Percentiles rank a stretch among this genome's conserved stretches.
Conservation (phyloP, 2,797 vertebrate genomes). For the Columba guinea region DNA sequence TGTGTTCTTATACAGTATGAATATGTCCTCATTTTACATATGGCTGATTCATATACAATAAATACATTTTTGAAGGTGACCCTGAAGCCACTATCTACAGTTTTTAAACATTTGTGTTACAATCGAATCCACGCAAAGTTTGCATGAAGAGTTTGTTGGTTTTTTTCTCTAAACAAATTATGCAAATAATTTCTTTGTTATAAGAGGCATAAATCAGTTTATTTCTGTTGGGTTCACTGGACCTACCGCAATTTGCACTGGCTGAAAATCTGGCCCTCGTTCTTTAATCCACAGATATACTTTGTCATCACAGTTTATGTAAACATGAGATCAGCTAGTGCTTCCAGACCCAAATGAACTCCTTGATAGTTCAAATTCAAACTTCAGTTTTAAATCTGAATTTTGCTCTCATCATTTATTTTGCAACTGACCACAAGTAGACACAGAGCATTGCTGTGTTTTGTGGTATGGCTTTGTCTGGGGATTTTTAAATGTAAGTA, state of each 20-base stretch:
- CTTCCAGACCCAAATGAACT: slow-evolving; percentile 53
- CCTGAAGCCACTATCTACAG: not conserved
- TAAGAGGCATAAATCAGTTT: slow-evolving; percentile 15
- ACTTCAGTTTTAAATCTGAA: slow-evolving; percentile 44
- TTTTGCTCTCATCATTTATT: slow-evolving; percentile 47
- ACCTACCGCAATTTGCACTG: slow-evolving; percentile 46
- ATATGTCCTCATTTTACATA: slow-evolving; percentile 24
- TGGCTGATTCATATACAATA: not conserved
- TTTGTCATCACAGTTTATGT: slow-evolving; percentile 53
- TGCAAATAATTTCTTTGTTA: slow-evolving; percentile 1
- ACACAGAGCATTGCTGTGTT: not conserved
- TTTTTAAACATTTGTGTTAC: not conserved
- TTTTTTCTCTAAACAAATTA: not conserved
- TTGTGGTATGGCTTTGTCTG: slow-evolving; percentile 35
- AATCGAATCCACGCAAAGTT: not conserved
- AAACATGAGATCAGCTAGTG: slow-evolving; percentile 60
- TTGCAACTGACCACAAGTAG: slow-evolving; percentile 17
- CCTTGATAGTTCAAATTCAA: slow-evolving; percentile 52
- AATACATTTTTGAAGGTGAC: slow-evolving; percentile 9
- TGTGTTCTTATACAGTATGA: not conserved
- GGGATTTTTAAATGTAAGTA: slow-evolving; percentile 16
- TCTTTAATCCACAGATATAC: slow-evolving; percentile 63
- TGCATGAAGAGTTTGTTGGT: not conserved
- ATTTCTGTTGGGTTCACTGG: slow-evolving; percentile 18
- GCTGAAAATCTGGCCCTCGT: slow-evolving; percentile 46